Evolutionary conservation across 2,888 invertebrate genomes (phyloP).

Genomic region (Watsonalla cultraria): DNA sequence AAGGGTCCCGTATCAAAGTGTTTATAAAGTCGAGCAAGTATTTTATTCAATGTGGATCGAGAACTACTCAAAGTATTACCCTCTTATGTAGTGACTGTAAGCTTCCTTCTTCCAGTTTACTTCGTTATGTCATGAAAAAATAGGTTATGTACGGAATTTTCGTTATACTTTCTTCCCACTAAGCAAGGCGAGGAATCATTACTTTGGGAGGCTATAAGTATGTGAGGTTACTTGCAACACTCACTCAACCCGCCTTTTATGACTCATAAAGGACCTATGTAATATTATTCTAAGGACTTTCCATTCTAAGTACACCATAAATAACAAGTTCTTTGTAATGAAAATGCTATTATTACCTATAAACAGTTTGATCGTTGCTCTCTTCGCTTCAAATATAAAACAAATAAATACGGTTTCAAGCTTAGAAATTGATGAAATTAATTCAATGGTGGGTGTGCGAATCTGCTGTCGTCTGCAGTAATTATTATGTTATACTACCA

Average conservation of each 20-base stretch:
- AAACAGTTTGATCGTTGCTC: constrained; percentile 3
- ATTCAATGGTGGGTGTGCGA: too few relatives aligned
- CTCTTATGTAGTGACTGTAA: background rate
- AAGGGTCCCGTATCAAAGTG: background rate
- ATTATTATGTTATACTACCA: too few relatives aligned
- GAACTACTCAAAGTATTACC: constrained; percentile 3
- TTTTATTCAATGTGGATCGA: background rate
- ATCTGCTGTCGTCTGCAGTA: too few relatives aligned
- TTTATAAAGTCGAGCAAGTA: constrained; percentile 1
- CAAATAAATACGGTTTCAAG: background rate
- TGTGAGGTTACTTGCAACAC: constrained; percentile 28
- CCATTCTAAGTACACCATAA: constrained; percentile 39
- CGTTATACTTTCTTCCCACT: constrained; percentile 16
- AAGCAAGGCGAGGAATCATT: constrained; percentile 36
- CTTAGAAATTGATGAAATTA: too few relatives aligned
- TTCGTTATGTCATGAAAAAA: background rate
- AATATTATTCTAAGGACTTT: constrained; percentile 37
- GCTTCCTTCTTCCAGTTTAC: background rate
- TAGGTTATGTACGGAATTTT: constrained; percentile 9
- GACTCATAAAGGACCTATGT: constrained; percentile 39
- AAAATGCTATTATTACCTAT: constrained; percentile 27
- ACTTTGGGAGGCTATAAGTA: constrained; percentile 33
- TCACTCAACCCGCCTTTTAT: constrained; percentile 35
- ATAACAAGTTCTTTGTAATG: constrained; percentile 39
- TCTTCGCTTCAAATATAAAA: background rate